These are phyloP conservation scores for Sycophaga agraensis DNA, from an alignment of 1,140 invertebrate genomes.

Conservation along the genomic window DNA sequence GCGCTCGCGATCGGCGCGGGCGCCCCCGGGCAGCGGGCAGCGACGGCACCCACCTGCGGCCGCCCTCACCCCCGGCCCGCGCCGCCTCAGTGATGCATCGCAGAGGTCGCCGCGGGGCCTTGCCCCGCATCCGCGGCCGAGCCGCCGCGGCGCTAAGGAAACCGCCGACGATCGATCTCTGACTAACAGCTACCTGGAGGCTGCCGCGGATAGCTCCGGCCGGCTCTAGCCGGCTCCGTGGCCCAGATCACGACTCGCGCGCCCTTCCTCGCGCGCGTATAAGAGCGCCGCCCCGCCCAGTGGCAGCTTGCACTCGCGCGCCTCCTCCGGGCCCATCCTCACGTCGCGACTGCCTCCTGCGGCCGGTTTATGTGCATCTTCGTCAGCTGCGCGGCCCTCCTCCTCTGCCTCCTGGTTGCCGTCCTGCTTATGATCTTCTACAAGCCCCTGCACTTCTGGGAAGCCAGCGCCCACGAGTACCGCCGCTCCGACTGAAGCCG, in stretches of 20 bases:
- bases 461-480: slow-evolving; percentile 21
- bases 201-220: background rate
- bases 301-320: too few species aligned
- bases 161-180: slow-evolving; percentile 19
- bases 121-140: slow-evolving; percentile 45
- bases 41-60: too few species aligned
- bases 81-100: background rate
- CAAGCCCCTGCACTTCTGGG: slow-evolving; percentile 42
- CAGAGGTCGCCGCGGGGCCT: slow-evolving; percentile 42
- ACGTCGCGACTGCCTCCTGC: background rate
- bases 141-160: slow-evolving; percentile 40
- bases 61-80: too few species aligned
- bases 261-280: slow-evolving; percentile 43
- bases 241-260: slow-evolving; percentile 43
- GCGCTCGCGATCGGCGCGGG: background rate
- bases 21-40: too few species aligned
- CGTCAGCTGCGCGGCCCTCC: slow-evolving; percentile 37
- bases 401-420: slow-evolving; percentile 39
- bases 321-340: too few species aligned
- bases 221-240: slow-evolving; percentile 45
- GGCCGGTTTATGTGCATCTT: slow-evolving; percentile 38
- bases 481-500: background rate
- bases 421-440: slow-evolving; percentile 39
- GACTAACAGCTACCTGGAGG: slow-evolving; percentile 26
- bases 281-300: slow-evolving; percentile 5